Conservation (phyloP, 2,113 vertebrate species). For the Apteryx mantelli region DNA sequence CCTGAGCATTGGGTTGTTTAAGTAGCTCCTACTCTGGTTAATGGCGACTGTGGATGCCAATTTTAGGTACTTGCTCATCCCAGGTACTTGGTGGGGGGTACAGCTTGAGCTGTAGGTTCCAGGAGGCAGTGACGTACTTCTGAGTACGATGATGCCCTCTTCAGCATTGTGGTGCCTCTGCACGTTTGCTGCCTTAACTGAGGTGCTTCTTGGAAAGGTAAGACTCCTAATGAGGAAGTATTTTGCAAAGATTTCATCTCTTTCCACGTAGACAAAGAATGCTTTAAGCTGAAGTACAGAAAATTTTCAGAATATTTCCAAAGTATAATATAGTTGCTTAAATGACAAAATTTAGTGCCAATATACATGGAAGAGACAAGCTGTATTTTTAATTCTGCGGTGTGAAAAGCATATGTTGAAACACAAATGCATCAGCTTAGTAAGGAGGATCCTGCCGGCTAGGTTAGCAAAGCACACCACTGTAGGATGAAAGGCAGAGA, state of each 20-base stretch:
- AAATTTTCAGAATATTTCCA: constrained; percentile 1
- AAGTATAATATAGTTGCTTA: neutral
- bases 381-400: constrained; percentile 21
- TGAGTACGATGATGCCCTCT: neutral
- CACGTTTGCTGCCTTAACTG: neutral
- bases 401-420: constrained; percentile 48
- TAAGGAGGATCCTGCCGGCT: neutral
- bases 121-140: neutral
- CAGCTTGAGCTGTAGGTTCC: neutral
- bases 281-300: neutral
- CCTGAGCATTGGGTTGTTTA: neutral
- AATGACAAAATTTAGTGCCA: neutral
- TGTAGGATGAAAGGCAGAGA: neutral
- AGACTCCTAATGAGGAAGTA: neutral
- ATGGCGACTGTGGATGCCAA: neutral
- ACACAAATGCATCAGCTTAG: constrained; percentile 1
- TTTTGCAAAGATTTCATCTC: constrained; percentile 8
- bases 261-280: neutral
- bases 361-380: neutral
- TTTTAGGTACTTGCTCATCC: neutral
- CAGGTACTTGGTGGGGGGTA: neutral
- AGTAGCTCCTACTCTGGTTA: neutral
- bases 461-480: neutral
- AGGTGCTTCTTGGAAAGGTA: neutral
- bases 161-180: neutral